Base-by-base conservation (phyloP, 2,113 vertebrate species). In the Gnathonemus longibarbis region DNA sequence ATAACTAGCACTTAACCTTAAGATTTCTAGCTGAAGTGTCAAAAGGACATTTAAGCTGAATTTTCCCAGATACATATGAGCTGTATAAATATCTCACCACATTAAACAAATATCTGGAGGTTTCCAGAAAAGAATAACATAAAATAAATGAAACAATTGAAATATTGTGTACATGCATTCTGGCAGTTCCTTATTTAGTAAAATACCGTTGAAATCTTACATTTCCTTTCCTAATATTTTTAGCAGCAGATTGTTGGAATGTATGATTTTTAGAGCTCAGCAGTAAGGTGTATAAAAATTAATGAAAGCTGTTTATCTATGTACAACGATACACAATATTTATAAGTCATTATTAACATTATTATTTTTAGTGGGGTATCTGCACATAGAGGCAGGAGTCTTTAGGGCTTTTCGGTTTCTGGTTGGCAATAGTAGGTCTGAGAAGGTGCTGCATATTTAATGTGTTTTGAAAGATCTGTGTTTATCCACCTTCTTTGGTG, bases 91-190 rank as follows among this genome's bases (percentile, higher is more conserved):
- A 70, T 62, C 56, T n/a, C 24, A 62, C 56, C 56, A 62, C 56
- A n/a, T 31, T n/a, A 77, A 56, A 88, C 89, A 89, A 91, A 90
- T 91, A 93, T 91, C 53, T 56, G 90, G 92, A 92, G 91, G 24
- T 46, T 49, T 50, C 19, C 53, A 56, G 19, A 56, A 56, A 56
- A 56, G 53, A 5, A 56, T 56, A 56, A 56, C 17, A 56, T 56
- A 56, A 56, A 56, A 56, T 56, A 56, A 56, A 21, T 56, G 0
- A 7, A 56, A 56, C 53, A 56, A 17, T 48, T 10, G 89, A 91
- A 88, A 92, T 93, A 91, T 91, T 24, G 31, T 46, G 10, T 74
- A 91, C 90, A 92, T 92, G 91, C 92, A 93, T 93, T 86, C 91
- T 90, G 46, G 53, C 86, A 15, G 88, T 77, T 83, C n/a, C 56